Conservation (phyloP, 53 echinoderm and acorn worm genomes). For the Patiria pectinifera region DNA sequence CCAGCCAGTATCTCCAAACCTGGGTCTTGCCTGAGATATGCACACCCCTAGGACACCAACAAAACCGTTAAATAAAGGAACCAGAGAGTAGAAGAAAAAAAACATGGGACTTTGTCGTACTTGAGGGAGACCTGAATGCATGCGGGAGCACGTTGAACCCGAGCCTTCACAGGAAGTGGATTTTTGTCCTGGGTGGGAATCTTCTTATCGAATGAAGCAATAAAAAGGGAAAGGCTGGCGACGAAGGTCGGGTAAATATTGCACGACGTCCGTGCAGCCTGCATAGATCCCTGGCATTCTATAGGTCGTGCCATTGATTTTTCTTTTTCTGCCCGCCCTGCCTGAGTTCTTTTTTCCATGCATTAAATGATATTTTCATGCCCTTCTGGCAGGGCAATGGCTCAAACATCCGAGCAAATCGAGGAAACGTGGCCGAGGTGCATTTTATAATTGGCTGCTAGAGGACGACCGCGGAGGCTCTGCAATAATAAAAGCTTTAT, state of each 20-base stretch:
- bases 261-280: background rate
- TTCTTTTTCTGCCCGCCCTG: background rate
- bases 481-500: slow-evolving; percentile 55
- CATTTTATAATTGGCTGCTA: slow-evolving; percentile 15
- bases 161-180: slow-evolving; percentile 30
- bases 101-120: slow-evolving; percentile 6
- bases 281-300: background rate
- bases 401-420: slow-evolving; percentile 61
- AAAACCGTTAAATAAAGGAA: background rate
- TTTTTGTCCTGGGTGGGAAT: slow-evolving; percentile 24
- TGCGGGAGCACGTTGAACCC: slow-evolving; percentile 46
- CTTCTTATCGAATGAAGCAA: background rate
- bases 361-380: slow-evolving; percentile 68
- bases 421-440: slow-evolving; percentile 1
- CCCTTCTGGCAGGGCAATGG: slow-evolving; percentile 52
- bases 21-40: slow-evolving; percentile 35
- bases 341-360: slow-evolving; percentile 53
- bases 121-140: slow-evolving; percentile 1
- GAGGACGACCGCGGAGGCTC: background rate
- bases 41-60: slow-evolving; percentile 33
- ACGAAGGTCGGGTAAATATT: slow-evolving; percentile 66
- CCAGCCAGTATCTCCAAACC: slow-evolving; percentile 27
- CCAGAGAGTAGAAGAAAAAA: background rate
- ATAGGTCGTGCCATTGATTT: slow-evolving; percentile 50
- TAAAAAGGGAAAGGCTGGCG: slow-evolving; percentile 1